These are phyloP conservation scores for Sapajus apella DNA, from an alignment of 2,113 vertebrate species.

Conservation along the genomic window DNA sequence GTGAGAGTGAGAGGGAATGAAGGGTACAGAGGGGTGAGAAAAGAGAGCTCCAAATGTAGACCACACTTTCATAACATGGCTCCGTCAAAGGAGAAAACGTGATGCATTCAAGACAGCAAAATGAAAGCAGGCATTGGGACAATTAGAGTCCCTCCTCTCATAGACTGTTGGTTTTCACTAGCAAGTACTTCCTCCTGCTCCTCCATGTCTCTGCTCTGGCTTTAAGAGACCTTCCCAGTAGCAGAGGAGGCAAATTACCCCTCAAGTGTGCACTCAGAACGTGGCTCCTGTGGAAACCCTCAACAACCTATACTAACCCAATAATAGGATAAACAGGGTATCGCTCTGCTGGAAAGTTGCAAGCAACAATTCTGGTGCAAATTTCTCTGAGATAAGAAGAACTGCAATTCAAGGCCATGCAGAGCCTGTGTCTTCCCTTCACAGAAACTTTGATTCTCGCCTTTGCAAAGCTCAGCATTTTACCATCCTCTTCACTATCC, in stretches of 20 bases:
- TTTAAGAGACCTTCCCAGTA: background rate
- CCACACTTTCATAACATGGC: background rate
- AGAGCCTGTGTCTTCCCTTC: background rate
- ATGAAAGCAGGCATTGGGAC: background rate
- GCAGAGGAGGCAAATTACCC: background rate
- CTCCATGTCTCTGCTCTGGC: background rate
- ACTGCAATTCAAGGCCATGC: background rate
- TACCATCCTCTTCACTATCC: rapidly evolving
- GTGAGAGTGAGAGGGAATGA: background rate
- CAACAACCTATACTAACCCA: background rate
- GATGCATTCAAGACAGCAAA: background rate
- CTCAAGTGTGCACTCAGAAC: background rate
- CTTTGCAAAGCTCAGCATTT: background rate
- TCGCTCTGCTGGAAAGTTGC: background rate
- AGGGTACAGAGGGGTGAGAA: background rate
- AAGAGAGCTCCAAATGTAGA: rapidly evolving
- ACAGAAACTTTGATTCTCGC: background rate
- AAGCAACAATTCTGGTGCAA: rapidly evolving
- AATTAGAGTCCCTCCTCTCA: background rate
- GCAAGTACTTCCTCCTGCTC: background rate
- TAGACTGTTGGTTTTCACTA: background rate
- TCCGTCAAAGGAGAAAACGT: background rate
- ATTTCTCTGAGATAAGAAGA: background rate
- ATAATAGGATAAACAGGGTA: background rate
- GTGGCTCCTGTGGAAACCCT: background rate